phyloP scores from a whole-genome alignment of 2,888 invertebrate genomes.

The Coenonympha glycerion region DNA sequence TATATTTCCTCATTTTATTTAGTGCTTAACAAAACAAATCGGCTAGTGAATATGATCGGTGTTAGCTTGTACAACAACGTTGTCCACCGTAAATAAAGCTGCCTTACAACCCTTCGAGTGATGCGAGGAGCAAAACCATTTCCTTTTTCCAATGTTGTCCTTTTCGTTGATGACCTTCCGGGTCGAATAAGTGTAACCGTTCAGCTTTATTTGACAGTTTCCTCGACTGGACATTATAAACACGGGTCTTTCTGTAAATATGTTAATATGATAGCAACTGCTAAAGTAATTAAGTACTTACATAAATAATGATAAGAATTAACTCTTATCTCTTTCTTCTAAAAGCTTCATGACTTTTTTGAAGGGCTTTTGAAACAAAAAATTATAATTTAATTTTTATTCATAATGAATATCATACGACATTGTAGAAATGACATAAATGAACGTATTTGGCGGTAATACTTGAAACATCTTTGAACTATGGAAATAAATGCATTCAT shows the following conservation, averaged over 20 bases:
- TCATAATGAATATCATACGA: too few relatives aligned
- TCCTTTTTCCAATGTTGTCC: constrained; percentile 15
- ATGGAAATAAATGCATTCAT: too few relatives aligned
- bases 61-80: constrained; percentile 25
- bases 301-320: too few relatives aligned
- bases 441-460: too few relatives aligned
- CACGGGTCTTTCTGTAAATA: constrained; percentile 11
- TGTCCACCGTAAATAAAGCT: constrained; percentile 31
- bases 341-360: too few relatives aligned
- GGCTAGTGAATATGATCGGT: constrained; percentile 28
- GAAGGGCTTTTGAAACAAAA: too few relatives aligned
- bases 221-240: constrained; percentile 28
- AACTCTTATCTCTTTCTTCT: too few relatives aligned
- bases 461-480: too few relatives aligned
- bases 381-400: too few relatives aligned
- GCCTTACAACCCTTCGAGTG: constrained; percentile 37
- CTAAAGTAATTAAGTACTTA: too few relatives aligned
- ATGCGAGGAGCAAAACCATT: constrained; percentile 40
- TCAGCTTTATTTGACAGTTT: constrained; percentile 22
- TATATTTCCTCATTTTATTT: not conserved
- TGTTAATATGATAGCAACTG: too few relatives aligned
- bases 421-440: too few relatives aligned
- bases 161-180: constrained; percentile 18
- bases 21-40: not conserved
- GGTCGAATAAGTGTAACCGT: constrained; percentile 28